phyloP scores from a whole-genome alignment of 2,888 invertebrate species.

The Ophion ventricosus region DNA sequence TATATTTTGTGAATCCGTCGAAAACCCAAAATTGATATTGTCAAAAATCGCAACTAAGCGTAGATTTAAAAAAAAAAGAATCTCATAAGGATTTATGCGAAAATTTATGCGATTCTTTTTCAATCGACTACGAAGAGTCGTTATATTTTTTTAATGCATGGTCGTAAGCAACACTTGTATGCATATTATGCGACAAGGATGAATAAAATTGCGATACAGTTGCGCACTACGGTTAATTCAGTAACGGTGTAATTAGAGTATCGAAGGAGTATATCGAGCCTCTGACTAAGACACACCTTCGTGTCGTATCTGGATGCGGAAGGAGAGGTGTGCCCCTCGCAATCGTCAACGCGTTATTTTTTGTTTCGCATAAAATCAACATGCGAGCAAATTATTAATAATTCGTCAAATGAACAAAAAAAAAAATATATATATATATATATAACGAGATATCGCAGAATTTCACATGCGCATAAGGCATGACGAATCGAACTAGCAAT shows the following conservation, averaged over 20 bases:
- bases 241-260: conserved; percentile 48
- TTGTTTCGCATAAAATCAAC: conserved; percentile 40
- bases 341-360: conserved; percentile 20
- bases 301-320: conserved; percentile 37
- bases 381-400: conserved; percentile 41
- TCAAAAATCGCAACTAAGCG: no score
- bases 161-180: neutral
- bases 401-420: conserved; percentile 15
- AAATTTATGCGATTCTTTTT: neutral
- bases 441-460: conserved; percentile 12
- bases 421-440: neutral
- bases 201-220: conserved; percentile 38
- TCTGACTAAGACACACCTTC: conserved; percentile 55
- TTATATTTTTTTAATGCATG: neutral
- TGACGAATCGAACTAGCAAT: conserved; percentile 7
- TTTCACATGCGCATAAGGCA: conserved; percentile 31
- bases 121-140: neutral
- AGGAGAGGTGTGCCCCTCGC: conserved; percentile 43
- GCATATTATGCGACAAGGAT: neutral
- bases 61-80: no score
- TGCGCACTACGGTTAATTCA: conserved; percentile 21
- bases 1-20: no score
- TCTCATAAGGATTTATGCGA: neutral
- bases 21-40: no score
- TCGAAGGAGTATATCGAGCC: conserved; percentile 49